Base-by-base conservation (phyloP, 1,140 invertebrate genomes). In the Vollenhovia emeryi region DNA sequence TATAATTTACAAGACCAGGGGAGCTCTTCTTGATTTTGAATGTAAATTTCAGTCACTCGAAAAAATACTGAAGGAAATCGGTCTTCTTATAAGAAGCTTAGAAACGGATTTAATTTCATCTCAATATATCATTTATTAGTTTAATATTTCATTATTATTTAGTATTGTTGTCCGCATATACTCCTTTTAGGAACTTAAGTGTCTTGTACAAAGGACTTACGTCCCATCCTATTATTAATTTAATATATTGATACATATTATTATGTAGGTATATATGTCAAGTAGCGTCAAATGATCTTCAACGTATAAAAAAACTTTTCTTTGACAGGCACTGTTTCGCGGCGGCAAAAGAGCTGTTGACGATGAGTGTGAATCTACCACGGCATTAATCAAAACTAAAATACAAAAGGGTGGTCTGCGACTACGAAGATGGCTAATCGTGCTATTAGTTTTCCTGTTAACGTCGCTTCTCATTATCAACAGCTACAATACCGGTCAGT, bases 401-500 rank as follows among this genome's bases (percentile, higher is more conserved):
- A 50, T 82, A 55, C 73, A 84, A n/a, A 90, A 76, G 11, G 74
- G 62, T 13, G 91, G 89, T 13, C 33, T 88, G 50, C 92, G 92
- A 60, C 62, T 92, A 73, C 88, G 85, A 85, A 90, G 88, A 88
- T 94, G 94, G 93, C 74, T 94, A 6, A 90, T 94, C 27, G 91
- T 86, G 15, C 43, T 94, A 36, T 43, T 94, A 21, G 55, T 91
- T 40, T 91, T 92, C 60, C 64, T 95, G 59, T 89, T 94, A 15
- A 86, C 86, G 69, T 94, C 91, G 11, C 79, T 94, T 59, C 55
- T 94, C 33, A 86, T 93, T 15, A 92, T 94, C 40, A 95, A 95
- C 73, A 94, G 85, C 30, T 91, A 94, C 33, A 90, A 90, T 57
- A 91, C 91, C 1, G 89, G 92, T 13, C 92, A 94, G 88, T 93